Evolutionary conservation across 92 coral and sea anemone species (phyloP).

Genomic region (Umimayanthus kanabou): DNA sequence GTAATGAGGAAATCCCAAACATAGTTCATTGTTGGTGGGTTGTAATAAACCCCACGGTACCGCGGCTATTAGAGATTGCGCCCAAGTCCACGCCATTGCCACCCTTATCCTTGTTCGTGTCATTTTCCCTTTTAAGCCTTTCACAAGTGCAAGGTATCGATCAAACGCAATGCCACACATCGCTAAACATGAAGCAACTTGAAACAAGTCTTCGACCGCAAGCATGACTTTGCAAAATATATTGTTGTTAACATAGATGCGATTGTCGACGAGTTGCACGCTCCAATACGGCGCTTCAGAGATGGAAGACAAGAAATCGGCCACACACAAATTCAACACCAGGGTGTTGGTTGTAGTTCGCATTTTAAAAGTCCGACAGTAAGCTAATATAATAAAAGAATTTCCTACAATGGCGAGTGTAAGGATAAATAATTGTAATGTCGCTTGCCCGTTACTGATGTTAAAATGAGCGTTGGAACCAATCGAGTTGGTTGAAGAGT

Average conservation of each 20-base stretch:
- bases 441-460: conserved; percentile 39
- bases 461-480: background rate
- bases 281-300: conserved; percentile 79
- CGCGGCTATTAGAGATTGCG: conserved; percentile 65
- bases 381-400: conserved; percentile 72
- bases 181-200: conserved; percentile 73
- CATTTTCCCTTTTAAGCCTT: conserved; percentile 73
- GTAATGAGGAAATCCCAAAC: conserved; percentile 62
- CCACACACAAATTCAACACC: conserved; percentile 74
- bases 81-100: conserved; percentile 72
- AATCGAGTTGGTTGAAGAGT: background rate
- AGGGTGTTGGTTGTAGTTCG: conserved; percentile 78
- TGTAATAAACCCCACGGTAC: conserved; percentile 67
- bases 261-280: conserved; percentile 42
- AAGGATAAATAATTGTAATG: conserved; percentile 58
- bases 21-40: conserved; percentile 44
- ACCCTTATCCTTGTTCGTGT: conserved; percentile 61
- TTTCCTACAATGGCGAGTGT: conserved; percentile 73
- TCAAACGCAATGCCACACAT: conserved; percentile 85
- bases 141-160: conserved; percentile 76
- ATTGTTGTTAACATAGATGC: conserved; percentile 44
- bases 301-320: conserved; percentile 76
- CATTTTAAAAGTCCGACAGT: conserved; percentile 80
- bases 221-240: conserved; percentile 63
- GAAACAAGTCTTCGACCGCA: conserved; percentile 70